Conservation (phyloP, 2,888 invertebrate species). For the Limnephilus lunatus region DNA sequence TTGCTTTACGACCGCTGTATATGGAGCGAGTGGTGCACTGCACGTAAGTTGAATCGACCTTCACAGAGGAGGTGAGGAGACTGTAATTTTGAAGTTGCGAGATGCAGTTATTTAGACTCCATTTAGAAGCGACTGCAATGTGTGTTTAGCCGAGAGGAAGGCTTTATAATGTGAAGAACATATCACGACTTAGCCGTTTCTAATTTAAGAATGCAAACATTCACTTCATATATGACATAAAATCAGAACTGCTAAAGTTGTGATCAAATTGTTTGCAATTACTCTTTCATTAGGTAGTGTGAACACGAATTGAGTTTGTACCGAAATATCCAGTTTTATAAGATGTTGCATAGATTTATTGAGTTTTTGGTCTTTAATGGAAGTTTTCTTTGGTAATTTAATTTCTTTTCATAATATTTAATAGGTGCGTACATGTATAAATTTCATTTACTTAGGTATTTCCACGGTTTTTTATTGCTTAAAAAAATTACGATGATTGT, state of each 20-base stretch:
- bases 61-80: neutral
- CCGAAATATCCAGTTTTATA: neutral
- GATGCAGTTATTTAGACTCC: conserved; percentile 29
- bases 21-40: conserved; percentile 49
- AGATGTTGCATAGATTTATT: no score
- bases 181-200: conserved; percentile 43
- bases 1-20: conserved; percentile 7
- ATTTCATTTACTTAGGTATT: neutral
- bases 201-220: conserved; percentile 42
- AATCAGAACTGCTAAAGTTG: neutral
- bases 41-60: conserved; percentile 51
- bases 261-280: neutral
- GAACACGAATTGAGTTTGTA: neutral
- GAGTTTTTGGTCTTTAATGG: neutral
- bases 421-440: no score
- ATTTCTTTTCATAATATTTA: no score
- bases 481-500: no score
- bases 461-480: no score
- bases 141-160: conserved; percentile 56
- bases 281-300: neutral
- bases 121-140: conserved; percentile 20
- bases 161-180: conserved; percentile 52
- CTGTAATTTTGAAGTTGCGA: conserved; percentile 49
- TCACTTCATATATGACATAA: conserved; percentile 32
- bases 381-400: neutral